These are phyloP conservation scores for Acanthis flammea DNA, from an alignment of 2,797 vertebrate species.

Conservation along the genomic window DNA sequence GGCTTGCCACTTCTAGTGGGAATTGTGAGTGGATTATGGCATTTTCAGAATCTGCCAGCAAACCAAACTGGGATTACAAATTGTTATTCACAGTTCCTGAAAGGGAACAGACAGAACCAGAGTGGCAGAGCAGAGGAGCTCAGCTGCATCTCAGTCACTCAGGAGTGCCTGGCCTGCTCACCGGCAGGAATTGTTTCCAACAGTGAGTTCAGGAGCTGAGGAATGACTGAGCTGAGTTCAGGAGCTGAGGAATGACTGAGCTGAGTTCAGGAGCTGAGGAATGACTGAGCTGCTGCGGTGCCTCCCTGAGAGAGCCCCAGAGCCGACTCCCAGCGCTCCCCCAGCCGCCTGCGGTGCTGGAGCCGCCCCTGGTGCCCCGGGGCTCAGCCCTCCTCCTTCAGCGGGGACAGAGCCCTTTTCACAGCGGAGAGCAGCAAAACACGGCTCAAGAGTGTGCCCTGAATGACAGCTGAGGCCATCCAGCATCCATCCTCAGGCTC, in stretches of 20 bases:
- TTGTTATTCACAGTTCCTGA: background rate
- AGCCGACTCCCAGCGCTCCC: accelerated
- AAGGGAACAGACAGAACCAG: background rate
- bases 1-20: accelerated
- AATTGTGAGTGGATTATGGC: accelerated
- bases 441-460: background rate
- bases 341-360: background rate
- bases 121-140: background rate
- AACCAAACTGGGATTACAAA: background rate
- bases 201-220: accelerated
- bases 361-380: background rate
- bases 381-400: background rate
- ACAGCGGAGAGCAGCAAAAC: background rate
- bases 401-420: background rate
- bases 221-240: accelerated
- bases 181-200: accelerated
- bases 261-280: accelerated
- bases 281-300: accelerated
- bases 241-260: background rate
- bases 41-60: background rate
- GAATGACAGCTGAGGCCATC: background rate
- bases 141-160: accelerated
- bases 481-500: accelerated
- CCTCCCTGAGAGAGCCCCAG: background rate
- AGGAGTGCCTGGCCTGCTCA: accelerated